These are phyloP conservation scores for Ypsolopha sequella DNA, from an alignment of 2,888 invertebrate genomes.

Conservation along the genomic window DNA sequence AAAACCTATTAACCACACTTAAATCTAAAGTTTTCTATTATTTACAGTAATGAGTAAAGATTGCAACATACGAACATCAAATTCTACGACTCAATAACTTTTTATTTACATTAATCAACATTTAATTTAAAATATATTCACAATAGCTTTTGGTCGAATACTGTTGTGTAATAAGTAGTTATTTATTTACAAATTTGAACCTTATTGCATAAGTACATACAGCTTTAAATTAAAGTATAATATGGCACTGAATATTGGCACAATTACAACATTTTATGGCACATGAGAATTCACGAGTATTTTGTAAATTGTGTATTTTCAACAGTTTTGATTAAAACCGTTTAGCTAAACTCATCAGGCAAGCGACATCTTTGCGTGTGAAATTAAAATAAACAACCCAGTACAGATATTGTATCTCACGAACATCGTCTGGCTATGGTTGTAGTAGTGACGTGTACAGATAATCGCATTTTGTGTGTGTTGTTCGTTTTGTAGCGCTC, in stretches of 20 bases:
- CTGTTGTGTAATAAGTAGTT: conserved; percentile 28
- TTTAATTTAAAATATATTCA: conserved; percentile 22
- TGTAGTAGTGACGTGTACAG: too few species aligned
- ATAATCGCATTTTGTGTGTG: too few species aligned
- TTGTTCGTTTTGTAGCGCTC: too few species aligned
- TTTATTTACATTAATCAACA: conserved; percentile 7
- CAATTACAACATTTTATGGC: conserved; percentile 14
- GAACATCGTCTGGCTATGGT: too few species aligned
- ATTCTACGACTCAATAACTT: conserved; percentile 4
- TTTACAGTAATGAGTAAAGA: conserved; percentile 7
- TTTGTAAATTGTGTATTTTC: background rate
- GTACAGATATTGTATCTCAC: too few species aligned
- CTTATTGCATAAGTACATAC: conserved; percentile 8
- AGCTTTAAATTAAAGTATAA: conserved; percentile 2
- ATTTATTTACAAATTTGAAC: conserved; percentile 19
- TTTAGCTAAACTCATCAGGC: too few species aligned
- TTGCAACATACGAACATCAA: conserved; percentile 26
- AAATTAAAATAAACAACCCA: too few species aligned
- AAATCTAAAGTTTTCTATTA: conserved; percentile 7
- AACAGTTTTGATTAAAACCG: too few species aligned
- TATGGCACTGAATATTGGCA: conserved; percentile 28
- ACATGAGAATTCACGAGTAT: conserved; percentile 16
- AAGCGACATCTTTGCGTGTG: too few species aligned
- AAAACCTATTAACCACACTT: too few species aligned
- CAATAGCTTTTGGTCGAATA: conserved; percentile 53